Percentiles rank a stretch among this genome's conserved stretches.
phyloP scores from a whole-genome alignment of 2,888 invertebrate genomes.

The Tuberolachnus salignus region DNA sequence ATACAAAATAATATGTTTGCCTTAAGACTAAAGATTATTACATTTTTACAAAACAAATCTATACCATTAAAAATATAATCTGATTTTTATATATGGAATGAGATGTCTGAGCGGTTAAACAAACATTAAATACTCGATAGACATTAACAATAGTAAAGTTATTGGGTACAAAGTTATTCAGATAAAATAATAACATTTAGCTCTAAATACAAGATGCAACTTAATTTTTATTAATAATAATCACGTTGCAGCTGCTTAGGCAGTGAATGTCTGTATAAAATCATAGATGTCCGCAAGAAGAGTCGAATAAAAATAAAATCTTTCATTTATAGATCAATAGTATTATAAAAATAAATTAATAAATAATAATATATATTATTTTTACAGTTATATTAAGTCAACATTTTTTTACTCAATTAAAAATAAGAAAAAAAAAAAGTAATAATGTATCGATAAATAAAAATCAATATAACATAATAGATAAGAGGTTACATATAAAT shows the following conservation, averaged over 20 bases:
- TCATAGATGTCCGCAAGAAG: slow-evolving; percentile 6
- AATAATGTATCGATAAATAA: slow-evolving; percentile 18
- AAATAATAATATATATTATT: slow-evolving; percentile 29
- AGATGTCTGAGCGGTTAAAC: slow-evolving; percentile 13
- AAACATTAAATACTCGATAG: not conserved
- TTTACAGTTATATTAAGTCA: slow-evolving; percentile 34
- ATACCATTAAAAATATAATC: slow-evolving; percentile 24
- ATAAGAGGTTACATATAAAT: not conserved
- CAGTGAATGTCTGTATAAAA: slow-evolving; percentile 23
- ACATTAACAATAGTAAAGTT: slow-evolving; percentile 16
- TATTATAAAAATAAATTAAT: slow-evolving; percentile 28
- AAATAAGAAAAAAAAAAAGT: not conserved
- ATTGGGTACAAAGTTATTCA: slow-evolving; percentile 11
- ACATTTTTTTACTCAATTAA: slow-evolving; percentile 5
- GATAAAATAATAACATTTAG: slow-evolving; percentile 12
- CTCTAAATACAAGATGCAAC: not conserved
- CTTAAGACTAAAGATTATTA: slow-evolving; percentile 4
- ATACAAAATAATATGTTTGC: not conserved
- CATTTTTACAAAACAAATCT: slow-evolving; percentile 17
- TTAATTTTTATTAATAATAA: slow-evolving; percentile 23
- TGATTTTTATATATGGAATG: slow-evolving; percentile 31
- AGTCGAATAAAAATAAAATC: slow-evolving; percentile 44
- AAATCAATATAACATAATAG: slow-evolving; percentile 12
- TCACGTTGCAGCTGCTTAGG: slow-evolving; percentile 4
- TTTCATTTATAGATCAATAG: slow-evolving; percentile 34